phyloP scores from a whole-genome alignment of 1,140 invertebrate species.

The Sitobion miscanthi region DNA sequence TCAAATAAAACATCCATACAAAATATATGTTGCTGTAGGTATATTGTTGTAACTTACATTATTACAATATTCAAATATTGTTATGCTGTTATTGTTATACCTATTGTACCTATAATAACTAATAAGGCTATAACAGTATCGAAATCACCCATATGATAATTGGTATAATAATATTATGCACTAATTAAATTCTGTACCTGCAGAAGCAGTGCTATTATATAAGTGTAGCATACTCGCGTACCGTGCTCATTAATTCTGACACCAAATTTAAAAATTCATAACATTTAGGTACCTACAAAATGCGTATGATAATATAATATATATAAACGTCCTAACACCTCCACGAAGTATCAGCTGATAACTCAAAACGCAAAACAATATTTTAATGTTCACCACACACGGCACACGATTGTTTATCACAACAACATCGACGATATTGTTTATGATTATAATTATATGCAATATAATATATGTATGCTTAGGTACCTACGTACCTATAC shows the following conservation, averaged over 20 bases:
- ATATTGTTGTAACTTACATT: too few relatives aligned
- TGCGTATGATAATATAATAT: neutral
- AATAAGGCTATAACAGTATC: neutral
- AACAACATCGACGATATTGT: neutral
- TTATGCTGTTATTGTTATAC: too few relatives aligned
- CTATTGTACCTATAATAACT: too few relatives aligned
- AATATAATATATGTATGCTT: neutral
- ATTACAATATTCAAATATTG: too few relatives aligned
- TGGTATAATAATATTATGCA: neutral
- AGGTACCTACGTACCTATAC: neutral
- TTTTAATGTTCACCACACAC: neutral
- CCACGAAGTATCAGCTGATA: neutral
- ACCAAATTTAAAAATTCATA: neutral
- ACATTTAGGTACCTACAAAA: neutral
- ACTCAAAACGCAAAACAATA: neutral
- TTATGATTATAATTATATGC: neutral
- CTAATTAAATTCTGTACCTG: neutral
- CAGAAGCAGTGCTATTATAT: neutral
- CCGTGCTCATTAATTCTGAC: neutral
- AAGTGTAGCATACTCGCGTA: neutral
- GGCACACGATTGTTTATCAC: neutral
- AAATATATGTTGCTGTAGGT: too few relatives aligned
- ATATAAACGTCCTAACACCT: neutral
- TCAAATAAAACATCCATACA: neutral
- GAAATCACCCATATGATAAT: neutral